A percentile compares a stretch with the other conserved stretches of the same genome.
These are phyloP conservation scores for Harpagus bidentatus DNA, from an alignment of 2,113 vertebrate genomes.

Conservation along the genomic window DNA sequence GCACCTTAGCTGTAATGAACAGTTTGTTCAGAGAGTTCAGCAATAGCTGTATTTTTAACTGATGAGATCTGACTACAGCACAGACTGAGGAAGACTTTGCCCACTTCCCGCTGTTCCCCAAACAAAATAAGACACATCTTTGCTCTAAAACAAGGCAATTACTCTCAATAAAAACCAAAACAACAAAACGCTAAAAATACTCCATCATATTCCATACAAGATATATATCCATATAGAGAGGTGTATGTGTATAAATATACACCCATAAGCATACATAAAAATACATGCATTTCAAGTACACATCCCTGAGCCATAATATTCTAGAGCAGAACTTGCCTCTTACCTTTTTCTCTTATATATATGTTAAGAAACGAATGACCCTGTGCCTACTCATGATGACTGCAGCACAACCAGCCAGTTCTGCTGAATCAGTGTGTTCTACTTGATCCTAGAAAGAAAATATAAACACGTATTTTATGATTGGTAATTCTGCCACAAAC, in stretches of 20 bases:
- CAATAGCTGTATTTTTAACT: not conserved
- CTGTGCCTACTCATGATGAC: constrained; percentile 72
- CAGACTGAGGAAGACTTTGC: not conserved
- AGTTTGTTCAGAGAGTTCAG: constrained; percentile 29
- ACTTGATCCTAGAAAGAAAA: constrained; percentile 69
- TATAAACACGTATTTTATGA: constrained; percentile 51
- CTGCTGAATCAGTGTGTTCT: constrained; percentile 64
- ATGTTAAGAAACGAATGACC: constrained; percentile 56
- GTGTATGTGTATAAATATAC: not conserved
- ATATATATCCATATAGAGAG: not conserved
- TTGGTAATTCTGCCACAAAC: constrained; percentile 33
- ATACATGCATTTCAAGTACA: not conserved
- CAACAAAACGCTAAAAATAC: not conserved
- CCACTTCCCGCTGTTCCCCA: not conserved
- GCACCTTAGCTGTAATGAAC: not conserved
- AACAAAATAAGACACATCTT: not conserved
- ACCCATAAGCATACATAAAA: not conserved
- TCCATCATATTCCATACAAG: not conserved
- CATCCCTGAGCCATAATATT: not conserved
- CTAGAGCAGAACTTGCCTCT: constrained; percentile 30
- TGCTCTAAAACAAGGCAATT: not conserved
- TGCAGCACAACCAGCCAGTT: constrained; percentile 53
- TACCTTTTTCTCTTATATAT: constrained; percentile 72
- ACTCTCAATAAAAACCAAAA: not conserved
- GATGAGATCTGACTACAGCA: not conserved